Base-by-base conservation (phyloP, 2,888 invertebrate genomes). In the Hyposoter didymator region DNA sequence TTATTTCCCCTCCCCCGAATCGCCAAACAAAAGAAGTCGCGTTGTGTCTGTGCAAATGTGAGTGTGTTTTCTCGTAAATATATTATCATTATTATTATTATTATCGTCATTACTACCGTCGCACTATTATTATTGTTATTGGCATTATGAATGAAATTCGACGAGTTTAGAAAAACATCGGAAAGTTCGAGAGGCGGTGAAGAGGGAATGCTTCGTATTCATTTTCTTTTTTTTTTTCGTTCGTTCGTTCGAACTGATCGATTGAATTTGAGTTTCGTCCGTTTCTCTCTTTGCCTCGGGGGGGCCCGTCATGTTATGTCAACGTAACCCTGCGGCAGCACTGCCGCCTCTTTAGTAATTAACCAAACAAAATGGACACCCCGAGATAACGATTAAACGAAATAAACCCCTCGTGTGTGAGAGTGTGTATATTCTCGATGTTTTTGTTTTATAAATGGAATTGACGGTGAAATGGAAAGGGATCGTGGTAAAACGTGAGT, bases 311-410 rank as follows among this genome's bases (percentile, higher is more conserved):
- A 79, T 87, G 88, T 88, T 88, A 93, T 92, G 91, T 92, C 92
- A 92, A 88, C 87, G 87, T 89, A 88, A 92, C 92, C 90, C 91
- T 90, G 93, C 92, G 93, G 92, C 93, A 93, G 93, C 93, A 93
- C 93, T 91, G 93, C 93, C 92, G 93, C 91, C 92, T 92, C 92
- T 88, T 87, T 89, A 91, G 91, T 93, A 94, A 94, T 94, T 94
- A 94, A 93, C 93, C 94, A 93, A 94, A 94, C 94, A 94, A 94
- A 94, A 94, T 94, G 94, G 94, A 93, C 93, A 93, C 93, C 78
- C 93, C 93, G 88, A 93, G 93, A 93, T 93, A 93, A 93, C 93
- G 92, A 93, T 93, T 93, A 91, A 93, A 89, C 90, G 90, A 91
- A 91, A 89, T 78, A 78, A 73, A 74, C 35, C 35, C 52, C 49